Evolutionary conservation across 2,113 vertebrate genomes (phyloP).

Genomic region (Orycteropus afer): DNA sequence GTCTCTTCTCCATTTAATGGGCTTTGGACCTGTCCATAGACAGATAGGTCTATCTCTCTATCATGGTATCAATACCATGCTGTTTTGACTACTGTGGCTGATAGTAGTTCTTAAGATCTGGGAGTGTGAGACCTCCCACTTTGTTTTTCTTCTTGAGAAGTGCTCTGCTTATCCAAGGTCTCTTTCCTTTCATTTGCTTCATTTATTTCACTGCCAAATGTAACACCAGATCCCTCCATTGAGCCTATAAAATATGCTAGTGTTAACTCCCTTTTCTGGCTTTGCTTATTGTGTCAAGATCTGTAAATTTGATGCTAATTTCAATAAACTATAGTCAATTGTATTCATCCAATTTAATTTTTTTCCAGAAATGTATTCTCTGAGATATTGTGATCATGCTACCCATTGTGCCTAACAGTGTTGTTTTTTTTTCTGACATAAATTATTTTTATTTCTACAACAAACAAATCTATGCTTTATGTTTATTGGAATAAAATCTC

Average conservation of each 20-base stretch:
- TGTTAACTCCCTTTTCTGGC: neutral
- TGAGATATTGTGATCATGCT: conserved; percentile 3
- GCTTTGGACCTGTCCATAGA: too few species aligned
- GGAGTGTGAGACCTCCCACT: too few species aligned
- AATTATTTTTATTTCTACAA: neutral
- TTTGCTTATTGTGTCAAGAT: conserved; percentile 43
- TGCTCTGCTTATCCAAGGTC: too few species aligned
- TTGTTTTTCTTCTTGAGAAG: too few species aligned
- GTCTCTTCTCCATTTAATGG: too few species aligned
- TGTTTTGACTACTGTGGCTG: too few species aligned
- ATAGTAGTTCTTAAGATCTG: too few species aligned
- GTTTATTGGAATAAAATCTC: conserved; percentile 61
- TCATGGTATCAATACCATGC: too few species aligned
- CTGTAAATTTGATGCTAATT: conserved; percentile 8
- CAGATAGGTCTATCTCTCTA: too few species aligned
- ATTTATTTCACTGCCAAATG: neutral
- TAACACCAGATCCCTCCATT: neutral
- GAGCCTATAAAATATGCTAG: neutral
- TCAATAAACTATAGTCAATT: conserved; percentile 35
- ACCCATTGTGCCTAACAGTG: neutral
- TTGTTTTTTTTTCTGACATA: neutral
- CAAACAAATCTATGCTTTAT: conserved; percentile 28
- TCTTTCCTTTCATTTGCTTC: neutral
- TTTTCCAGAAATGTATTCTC: conserved; percentile 30
- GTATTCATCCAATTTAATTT: neutral